phyloP scores from a whole-genome alignment of 2,113 vertebrate species.

The Hiodon alosoides region DNA sequence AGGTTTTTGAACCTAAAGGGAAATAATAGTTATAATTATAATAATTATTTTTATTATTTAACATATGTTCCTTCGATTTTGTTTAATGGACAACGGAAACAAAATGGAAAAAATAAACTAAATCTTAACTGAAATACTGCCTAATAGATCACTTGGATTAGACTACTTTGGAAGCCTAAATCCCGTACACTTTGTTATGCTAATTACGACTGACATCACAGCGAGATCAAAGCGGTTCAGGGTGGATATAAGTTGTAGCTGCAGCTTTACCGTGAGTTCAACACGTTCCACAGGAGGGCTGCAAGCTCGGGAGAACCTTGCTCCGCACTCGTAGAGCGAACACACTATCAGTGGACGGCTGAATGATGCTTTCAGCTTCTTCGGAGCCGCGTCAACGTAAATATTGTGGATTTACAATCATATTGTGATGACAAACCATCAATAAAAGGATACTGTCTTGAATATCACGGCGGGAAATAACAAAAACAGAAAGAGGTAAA shows the following conservation, averaged over 20 bases:
- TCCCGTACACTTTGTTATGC: conserved; percentile 73
- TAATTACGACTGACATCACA: conserved; percentile 81
- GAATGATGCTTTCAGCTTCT: conserved; percentile 52
- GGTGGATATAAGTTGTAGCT: conserved; percentile 60
- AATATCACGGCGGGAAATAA: conserved; percentile 2
- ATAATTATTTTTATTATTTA: not conserved
- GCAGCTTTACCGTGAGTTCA: conserved; percentile 35
- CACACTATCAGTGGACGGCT: conserved; percentile 9
- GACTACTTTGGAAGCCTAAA: conserved; percentile 22
- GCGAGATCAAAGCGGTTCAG: conserved; percentile 66
- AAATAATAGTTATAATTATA: not conserved
- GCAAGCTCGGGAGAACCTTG: conserved; percentile 6
- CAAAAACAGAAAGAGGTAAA: conserved; percentile 13
- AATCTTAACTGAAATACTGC: not conserved
- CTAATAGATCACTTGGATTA: not conserved
- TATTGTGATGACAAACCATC: conserved; percentile 40
- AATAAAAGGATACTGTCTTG: conserved; percentile 39
- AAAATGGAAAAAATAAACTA: not conserved
- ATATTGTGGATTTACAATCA: conserved; percentile 51
- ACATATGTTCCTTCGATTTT: no score
- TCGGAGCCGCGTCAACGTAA: conserved; percentile 40
- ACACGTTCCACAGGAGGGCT: conserved; percentile 36
- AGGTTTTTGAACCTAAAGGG: not conserved
- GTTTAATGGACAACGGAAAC: not conserved
- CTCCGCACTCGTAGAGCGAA: not conserved